Evolutionary conservation across 2,888 invertebrate genomes (phyloP).

Genomic region (Morpho achilles): DNA sequence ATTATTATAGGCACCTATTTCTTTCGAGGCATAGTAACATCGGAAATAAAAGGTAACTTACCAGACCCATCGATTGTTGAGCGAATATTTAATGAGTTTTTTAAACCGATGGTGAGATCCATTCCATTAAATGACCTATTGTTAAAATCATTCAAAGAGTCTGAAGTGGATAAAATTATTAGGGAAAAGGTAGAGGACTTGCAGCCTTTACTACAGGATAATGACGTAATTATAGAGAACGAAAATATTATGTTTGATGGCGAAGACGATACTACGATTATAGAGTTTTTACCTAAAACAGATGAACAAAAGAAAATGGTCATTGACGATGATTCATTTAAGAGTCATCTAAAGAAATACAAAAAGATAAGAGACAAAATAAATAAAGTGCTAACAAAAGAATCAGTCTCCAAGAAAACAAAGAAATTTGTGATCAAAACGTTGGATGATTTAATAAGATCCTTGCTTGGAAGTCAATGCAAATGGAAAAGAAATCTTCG

Average conservation of each 20-base stretch:
- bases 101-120: conserved; percentile 37
- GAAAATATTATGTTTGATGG: conserved; percentile 35
- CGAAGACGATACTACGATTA: conserved; percentile 46
- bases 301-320: conserved; percentile 8
- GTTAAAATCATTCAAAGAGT: conserved; percentile 22
- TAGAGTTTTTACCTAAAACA: conserved; percentile 42
- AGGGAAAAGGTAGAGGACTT: conserved; percentile 40
- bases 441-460: conserved; percentile 48
- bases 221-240: conserved; percentile 25
- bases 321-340: conserved; percentile 25
- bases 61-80: conserved; percentile 31
- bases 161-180: conserved; percentile 36
- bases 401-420: conserved; percentile 43
- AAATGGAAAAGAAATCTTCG: conserved; percentile 32
- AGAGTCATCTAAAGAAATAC: conserved; percentile 41
- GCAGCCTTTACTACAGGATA: conserved; percentile 43
- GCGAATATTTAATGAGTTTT: conserved; percentile 35
- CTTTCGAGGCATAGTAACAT: neutral
- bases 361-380: conserved; percentile 47
- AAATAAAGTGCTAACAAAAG: conserved; percentile 38
- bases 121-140: conserved; percentile 4
- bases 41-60: conserved; percentile 17
- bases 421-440: conserved; percentile 42
- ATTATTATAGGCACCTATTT: neutral
- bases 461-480: conserved; percentile 44